A percentile compares a stretch with the other conserved stretches of the same genome.
These are phyloP conservation scores for Musca vetustissima DNA, from an alignment of 1,140 invertebrate genomes.

Conservation along the genomic window DNA sequence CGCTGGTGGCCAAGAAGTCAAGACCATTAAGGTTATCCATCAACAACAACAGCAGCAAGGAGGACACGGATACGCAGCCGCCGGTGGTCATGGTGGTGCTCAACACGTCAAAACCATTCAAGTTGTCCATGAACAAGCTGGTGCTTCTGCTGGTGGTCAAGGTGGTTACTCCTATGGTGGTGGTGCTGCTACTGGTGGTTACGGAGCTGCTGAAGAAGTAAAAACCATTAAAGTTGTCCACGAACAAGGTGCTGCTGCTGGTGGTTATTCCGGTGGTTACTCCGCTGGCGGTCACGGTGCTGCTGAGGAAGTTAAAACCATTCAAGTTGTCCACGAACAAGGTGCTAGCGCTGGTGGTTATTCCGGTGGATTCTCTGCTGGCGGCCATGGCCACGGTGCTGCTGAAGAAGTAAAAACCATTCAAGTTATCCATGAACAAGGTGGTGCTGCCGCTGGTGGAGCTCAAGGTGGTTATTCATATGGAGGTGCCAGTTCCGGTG, in stretches of 20 bases:
- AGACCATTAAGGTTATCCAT: slow-evolving; percentile 45
- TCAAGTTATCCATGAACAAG: slow-evolving; percentile 45
- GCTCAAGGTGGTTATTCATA: neutral
- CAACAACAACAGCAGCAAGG: slow-evolving; percentile 35
- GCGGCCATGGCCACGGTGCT: no score
- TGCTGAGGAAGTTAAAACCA: slow-evolving; percentile 35
- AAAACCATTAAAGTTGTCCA: slow-evolving; percentile 10
- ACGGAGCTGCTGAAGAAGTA: slow-evolving; percentile 13
- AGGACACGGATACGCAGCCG: no score
- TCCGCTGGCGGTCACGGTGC: slow-evolving; percentile 33
- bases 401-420: slow-evolving; percentile 39
- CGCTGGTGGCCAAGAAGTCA: slow-evolving; percentile 33
- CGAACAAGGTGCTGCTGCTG: slow-evolving; percentile 25
- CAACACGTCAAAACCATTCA: slow-evolving; percentile 22
- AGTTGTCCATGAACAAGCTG: slow-evolving; percentile 27
- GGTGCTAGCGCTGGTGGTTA: slow-evolving; percentile 13
- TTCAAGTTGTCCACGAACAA: slow-evolving; percentile 23
- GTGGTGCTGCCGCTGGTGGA: slow-evolving; percentile 27
- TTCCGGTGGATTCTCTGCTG: slow-evolving; percentile 28
- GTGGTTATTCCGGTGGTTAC: no score
- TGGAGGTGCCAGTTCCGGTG: slow-evolving; percentile 10
- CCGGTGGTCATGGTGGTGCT: slow-evolving; percentile 17
- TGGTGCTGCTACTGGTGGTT: no score
- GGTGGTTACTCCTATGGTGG: no score
- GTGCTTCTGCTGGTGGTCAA: no score